Conservation (phyloP, 2,797 vertebrate species). For the Tenualosa ilisha region DNA sequence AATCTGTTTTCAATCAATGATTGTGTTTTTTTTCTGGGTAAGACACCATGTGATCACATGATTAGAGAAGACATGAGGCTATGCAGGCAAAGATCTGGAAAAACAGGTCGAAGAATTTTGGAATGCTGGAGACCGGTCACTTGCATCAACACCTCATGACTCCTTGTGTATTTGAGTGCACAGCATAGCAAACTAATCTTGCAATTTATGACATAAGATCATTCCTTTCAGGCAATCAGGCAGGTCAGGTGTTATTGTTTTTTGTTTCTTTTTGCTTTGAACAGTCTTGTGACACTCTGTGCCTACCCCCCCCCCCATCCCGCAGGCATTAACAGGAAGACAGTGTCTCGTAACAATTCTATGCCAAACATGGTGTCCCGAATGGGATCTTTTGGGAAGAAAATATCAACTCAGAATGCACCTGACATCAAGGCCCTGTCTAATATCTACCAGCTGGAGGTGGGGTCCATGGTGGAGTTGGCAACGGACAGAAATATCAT, state of each 20-base stretch:
- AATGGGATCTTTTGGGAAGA: constrained; percentile 5
- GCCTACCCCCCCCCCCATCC: neutral
- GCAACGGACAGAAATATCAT: constrained; percentile 59
- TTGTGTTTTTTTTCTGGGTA: neutral
- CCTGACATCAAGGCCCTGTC: constrained; percentile 32
- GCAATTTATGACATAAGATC: constrained; percentile 29
- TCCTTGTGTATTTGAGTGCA: constrained; percentile 26
- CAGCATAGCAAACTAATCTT: neutral
- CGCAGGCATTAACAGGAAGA: constrained; percentile 61
- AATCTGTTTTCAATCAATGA: neutral
- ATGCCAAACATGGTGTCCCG: constrained; percentile 53
- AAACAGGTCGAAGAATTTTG: constrained; percentile 55
- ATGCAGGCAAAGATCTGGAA: constrained; percentile 54
- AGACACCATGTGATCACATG: constrained; percentile 21
- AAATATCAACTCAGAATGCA: constrained; percentile 19
- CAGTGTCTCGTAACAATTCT: constrained; percentile 60
- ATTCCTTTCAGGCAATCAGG: constrained; percentile 34
- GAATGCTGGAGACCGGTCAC: constrained; percentile 49
- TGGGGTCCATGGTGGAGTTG: constrained; percentile 76
- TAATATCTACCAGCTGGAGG: constrained; percentile 58
- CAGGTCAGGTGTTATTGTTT: constrained; percentile 48
- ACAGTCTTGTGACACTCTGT: neutral
- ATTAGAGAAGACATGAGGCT: neutral
- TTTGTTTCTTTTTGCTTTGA: neutral
- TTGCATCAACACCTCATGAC: neutral